Evolutionary conservation across 2,888 invertebrate genomes (phyloP).

Genomic region (Drosophila helvetica): DNA sequence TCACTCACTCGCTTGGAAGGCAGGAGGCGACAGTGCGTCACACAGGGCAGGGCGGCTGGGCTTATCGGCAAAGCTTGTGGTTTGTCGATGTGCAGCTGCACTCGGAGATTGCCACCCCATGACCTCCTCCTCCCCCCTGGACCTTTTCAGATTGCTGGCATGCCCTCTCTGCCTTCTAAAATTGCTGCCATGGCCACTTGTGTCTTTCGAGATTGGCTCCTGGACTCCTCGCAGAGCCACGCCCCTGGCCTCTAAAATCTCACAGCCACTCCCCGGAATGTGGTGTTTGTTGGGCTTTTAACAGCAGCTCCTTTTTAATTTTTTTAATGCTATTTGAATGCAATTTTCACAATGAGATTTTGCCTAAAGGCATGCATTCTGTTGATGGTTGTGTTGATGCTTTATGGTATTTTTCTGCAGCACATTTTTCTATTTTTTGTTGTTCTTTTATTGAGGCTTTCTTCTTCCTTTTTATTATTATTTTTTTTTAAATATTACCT

Average conservation of each 20-base stretch:
- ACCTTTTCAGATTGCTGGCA: neutral
- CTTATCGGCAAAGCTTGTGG: constrained; percentile 24
- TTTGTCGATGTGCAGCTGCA: constrained; percentile 4
- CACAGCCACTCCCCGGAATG: constrained; percentile 18
- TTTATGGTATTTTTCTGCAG: neutral
- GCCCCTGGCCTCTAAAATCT: constrained; percentile 17
- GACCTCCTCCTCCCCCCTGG: neutral
- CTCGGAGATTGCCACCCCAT: no score
- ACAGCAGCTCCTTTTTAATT: no score
- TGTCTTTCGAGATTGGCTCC: no score
- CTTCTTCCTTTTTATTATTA: constrained; percentile 13
- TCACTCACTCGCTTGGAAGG: constrained; percentile 33
- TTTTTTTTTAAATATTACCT: no score
- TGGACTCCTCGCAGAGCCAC: neutral
- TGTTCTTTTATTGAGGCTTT: no score
- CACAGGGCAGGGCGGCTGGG: constrained; percentile 4
- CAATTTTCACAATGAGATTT: constrained; percentile 14
- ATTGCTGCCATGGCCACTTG: neutral
- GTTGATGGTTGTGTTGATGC: no score
- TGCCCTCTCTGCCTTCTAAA: constrained; percentile 2
- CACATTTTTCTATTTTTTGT: neutral
- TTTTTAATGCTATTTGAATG: constrained; percentile 39
- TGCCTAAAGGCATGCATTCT: no score
- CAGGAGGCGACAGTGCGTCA: constrained; percentile 35
- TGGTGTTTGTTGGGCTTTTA: neutral